These are phyloP conservation scores for Gymnobelideus leadbeateri DNA, from an alignment of 2,113 vertebrate genomes.

Conservation along the genomic window DNA sequence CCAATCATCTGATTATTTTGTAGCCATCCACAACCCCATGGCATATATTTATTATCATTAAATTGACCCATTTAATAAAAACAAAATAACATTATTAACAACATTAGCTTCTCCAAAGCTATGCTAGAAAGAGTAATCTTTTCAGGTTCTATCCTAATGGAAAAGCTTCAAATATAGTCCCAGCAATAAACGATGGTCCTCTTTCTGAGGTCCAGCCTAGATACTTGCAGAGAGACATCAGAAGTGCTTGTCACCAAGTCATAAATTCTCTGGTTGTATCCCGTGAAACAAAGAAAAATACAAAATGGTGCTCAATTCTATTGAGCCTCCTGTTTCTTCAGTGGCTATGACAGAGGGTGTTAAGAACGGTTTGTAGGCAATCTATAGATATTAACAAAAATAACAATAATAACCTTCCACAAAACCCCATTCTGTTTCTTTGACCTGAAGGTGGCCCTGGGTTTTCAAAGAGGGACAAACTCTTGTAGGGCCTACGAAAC, in stretches of 20 bases:
- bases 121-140: not conserved
- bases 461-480: not conserved
- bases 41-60: not conserved
- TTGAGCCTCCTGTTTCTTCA: not conserved
- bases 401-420: not conserved
- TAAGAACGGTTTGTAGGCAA: not conserved
- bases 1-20: not conserved
- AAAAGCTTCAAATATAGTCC: not conserved
- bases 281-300: not conserved
- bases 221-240: not conserved
- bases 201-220: not conserved
- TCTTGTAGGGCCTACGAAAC: not conserved
- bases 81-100: not conserved
- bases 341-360: not conserved
- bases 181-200: not conserved
- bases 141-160: not conserved
- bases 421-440: not conserved
- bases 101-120: not conserved
- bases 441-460: not conserved
- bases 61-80: not conserved
- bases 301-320: not conserved
- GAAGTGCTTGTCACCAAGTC: not conserved
- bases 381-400: not conserved
- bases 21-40: not conserved
- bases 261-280: not conserved